phyloP scores from a whole-genome alignment of 53 echinoderm and acorn worm species.

The Zoroaster sp. region DNA sequence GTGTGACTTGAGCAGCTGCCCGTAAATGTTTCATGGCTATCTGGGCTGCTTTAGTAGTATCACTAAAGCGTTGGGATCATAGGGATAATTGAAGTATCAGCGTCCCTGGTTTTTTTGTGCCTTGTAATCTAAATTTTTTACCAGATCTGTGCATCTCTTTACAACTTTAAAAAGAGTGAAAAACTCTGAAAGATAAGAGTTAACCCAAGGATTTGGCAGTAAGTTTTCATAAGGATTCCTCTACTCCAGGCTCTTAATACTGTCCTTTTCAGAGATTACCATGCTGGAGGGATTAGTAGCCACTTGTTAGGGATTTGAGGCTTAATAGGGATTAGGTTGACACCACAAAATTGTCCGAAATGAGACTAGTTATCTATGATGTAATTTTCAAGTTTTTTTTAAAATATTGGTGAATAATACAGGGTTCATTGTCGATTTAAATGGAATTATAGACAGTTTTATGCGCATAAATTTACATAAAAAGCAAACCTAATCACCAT shows the following conservation, averaged over 20 bases:
- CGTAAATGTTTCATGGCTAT: neutral
- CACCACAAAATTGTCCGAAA: neutral
- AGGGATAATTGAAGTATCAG: neutral
- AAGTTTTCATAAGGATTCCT: neutral
- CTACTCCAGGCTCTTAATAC: neutral
- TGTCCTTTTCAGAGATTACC: conserved; percentile 13
- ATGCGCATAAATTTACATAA: no score
- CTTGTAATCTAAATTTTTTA: neutral
- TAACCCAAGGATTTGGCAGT: neutral
- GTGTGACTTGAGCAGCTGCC: neutral
- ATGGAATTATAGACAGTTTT: no score
- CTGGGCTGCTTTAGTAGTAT: neutral
- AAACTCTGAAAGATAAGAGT: neutral
- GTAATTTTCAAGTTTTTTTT: neutral
- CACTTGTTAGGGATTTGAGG: neutral
- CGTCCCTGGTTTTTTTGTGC: neutral
- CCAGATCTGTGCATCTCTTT: neutral
- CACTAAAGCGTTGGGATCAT: neutral
- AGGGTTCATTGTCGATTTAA: no score
- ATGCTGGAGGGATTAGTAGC: neutral
- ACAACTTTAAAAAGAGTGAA: neutral
- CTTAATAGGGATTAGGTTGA: neutral
- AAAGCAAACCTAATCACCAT: no score
- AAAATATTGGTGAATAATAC: neutral
- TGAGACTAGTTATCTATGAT: neutral